A percentile compares a stretch with the other conserved stretches of the same genome.
Evolutionary conservation across 2,113 vertebrate genomes (phyloP).

Genomic region (Stegostoma tigrinum): DNA sequence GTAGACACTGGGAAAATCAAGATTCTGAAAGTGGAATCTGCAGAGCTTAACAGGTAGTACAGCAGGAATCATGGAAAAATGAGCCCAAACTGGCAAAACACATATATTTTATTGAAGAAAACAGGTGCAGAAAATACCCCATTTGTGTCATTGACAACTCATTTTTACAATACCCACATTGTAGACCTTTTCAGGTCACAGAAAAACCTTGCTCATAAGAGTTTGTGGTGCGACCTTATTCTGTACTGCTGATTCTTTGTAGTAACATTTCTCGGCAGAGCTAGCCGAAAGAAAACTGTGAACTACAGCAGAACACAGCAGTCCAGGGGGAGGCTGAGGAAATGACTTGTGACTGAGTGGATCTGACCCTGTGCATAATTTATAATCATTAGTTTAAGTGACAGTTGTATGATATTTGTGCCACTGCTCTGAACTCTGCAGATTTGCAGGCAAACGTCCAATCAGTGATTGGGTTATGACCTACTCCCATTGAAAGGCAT

Average conservation of each 20-base stretch:
- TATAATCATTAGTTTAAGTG: slow-evolving; percentile 69
- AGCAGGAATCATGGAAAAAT: neutral
- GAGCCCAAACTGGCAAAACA: neutral
- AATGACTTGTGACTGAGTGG: slow-evolving; percentile 68
- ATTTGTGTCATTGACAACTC: slow-evolving; percentile 1
- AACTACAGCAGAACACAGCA: slow-evolving; percentile 34
- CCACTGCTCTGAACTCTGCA: slow-evolving; percentile 44
- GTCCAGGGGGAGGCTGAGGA: slow-evolving; percentile 55
- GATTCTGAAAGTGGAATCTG: neutral
- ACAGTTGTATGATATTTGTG: slow-evolving; percentile 57
- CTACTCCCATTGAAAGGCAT: slow-evolving; percentile 51
- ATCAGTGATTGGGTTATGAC: slow-evolving; percentile 50
- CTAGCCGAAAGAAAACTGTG: slow-evolving; percentile 15
- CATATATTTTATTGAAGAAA: neutral
- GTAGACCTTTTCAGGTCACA: slow-evolving; percentile 18
- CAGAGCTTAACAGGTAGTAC: neutral
- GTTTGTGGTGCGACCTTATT: slow-evolving; percentile 23
- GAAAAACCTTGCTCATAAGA: neutral
- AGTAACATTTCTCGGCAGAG: slow-evolving; percentile 7
- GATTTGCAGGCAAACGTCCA: slow-evolving; percentile 48
- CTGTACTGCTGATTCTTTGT: neutral
- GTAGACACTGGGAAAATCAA: neutral
- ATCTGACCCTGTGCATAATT: slow-evolving; percentile 69
- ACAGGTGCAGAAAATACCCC: neutral
- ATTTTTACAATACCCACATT: slow-evolving; percentile 8